Evolutionary conservation across 2,888 invertebrate species (phyloP).

Genomic region (Drosophila borborema): DNA sequence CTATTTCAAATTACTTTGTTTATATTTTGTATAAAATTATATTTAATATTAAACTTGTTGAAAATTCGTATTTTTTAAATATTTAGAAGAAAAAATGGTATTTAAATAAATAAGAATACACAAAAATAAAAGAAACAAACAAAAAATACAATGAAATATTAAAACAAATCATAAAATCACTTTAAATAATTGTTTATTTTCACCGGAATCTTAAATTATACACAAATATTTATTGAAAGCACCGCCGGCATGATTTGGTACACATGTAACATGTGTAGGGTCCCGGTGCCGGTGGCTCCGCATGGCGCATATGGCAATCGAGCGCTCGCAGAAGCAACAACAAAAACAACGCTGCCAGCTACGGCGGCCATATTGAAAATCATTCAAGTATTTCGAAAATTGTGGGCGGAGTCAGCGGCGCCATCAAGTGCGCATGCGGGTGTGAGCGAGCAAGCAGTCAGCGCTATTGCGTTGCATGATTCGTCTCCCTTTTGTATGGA

Average conservation of each 20-base stretch:
- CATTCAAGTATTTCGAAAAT: constrained; percentile 84
- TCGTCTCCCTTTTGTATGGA: constrained; percentile 28
- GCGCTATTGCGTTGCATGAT: constrained; percentile 7
- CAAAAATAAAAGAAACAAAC: no score
- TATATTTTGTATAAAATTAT: neutral
- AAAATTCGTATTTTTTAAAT: neutral
- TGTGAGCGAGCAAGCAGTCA: constrained; percentile 59
- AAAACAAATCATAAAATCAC: neutral
- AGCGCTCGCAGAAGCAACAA: constrained; percentile 36
- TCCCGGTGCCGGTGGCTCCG: constrained; percentile 42
- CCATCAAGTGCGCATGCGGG: constrained; percentile 57
- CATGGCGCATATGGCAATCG: constrained; percentile 57
- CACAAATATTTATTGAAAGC: constrained; percentile 9
- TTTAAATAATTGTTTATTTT: neutral
- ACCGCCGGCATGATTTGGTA: constrained; percentile 58
- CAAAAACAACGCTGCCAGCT: constrained; percentile 33
- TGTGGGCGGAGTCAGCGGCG: constrained; percentile 81
- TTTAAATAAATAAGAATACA: no score
- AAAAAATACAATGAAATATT: neutral
- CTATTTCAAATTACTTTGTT: neutral
- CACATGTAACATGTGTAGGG: constrained; percentile 30
- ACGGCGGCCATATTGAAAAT: constrained; percentile 84
- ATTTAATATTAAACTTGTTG: neutral
- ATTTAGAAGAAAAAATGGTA: neutral
- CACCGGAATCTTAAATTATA: neutral